Percentiles rank a stretch among this genome's conserved stretches.
Evolutionary conservation across 2,888 invertebrate species (phyloP).

Genomic region (Morpho deidamia): DNA sequence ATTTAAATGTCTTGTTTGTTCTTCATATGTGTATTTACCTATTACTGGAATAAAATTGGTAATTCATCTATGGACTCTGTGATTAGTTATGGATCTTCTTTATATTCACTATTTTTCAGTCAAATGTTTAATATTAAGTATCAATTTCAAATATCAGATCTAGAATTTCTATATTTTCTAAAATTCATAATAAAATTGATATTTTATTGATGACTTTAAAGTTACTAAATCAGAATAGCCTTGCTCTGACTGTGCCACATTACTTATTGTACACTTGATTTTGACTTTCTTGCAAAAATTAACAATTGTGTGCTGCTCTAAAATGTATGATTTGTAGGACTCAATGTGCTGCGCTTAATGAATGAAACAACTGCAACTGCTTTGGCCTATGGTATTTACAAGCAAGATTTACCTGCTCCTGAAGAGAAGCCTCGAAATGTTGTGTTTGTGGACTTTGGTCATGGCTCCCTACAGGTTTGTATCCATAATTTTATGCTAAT

Average conservation of each 20-base stretch:
- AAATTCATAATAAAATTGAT: no score
- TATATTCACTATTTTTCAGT: no score
- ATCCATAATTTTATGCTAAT: background rate
- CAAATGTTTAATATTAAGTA: no score
- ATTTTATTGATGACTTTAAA: no score
- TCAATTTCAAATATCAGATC: no score
- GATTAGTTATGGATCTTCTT: no score
- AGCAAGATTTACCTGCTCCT: conserved; percentile 93
- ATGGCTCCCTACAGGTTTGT: conserved; percentile 89
- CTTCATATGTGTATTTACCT: no score
- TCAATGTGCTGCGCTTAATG: conserved; percentile 96
- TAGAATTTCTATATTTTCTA: no score
- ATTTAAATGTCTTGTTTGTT: no score
- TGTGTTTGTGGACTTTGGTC: conserved; percentile 97
- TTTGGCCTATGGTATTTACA: conserved; percentile 98
- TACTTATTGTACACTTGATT: conserved; percentile 13
- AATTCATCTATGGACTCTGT: no score
- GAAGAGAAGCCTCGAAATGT: conserved; percentile 95
- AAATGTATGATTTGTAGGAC: conserved; percentile 56
- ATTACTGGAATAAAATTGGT: no score
- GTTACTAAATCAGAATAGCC: conserved; percentile 6
- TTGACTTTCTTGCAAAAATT: conserved; percentile 13
- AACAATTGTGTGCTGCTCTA: background rate
- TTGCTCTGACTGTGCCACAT: conserved; percentile 12
- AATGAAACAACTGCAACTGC: conserved; percentile 99